These are phyloP conservation scores for Dicrostonyx torquatus DNA, from an alignment of 2,797 vertebrate genomes.

Conservation along the genomic window DNA sequence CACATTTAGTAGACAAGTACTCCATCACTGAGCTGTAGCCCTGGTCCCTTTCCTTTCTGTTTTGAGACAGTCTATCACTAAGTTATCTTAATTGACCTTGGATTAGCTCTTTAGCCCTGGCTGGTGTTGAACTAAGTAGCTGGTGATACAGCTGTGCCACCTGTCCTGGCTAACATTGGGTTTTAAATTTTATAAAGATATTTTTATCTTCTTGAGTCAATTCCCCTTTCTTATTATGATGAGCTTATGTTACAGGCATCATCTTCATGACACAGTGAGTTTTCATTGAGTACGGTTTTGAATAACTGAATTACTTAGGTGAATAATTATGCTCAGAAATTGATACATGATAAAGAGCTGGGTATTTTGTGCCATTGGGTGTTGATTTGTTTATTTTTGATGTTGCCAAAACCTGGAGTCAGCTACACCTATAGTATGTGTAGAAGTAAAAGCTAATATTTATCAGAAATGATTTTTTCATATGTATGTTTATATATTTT, in stretches of 20 bases:
- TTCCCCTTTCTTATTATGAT: not conserved
- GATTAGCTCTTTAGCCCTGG: not conserved
- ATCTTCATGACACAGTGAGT: not conserved
- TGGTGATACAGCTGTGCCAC: not conserved
- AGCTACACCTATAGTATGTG: not conserved
- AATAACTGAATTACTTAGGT: conserved; percentile 43
- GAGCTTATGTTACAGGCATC: not conserved
- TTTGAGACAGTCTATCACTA: not conserved
- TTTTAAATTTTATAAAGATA: not conserved
- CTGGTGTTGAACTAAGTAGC: not conserved
- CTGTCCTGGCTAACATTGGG: not conserved
- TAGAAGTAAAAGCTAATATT: conserved; percentile 39
- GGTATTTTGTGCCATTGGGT: not conserved
- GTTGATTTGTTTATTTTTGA: conserved; percentile 33
- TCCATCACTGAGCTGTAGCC: not conserved
- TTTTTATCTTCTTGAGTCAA: conserved; percentile 8
- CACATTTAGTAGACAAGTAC: not conserved
- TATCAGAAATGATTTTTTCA: conserved; percentile 27
- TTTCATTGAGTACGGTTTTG: conserved; percentile 4
- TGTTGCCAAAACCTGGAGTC: not conserved
- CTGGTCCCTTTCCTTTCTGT: not conserved
- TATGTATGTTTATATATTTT: conserved; percentile 20
- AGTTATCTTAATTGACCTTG: not conserved
- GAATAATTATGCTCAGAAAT: conserved; percentile 40
- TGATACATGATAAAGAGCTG: not conserved